phyloP scores from a whole-genome alignment of 2,113 vertebrate genomes.

The Tauraco erythrolophus region DNA sequence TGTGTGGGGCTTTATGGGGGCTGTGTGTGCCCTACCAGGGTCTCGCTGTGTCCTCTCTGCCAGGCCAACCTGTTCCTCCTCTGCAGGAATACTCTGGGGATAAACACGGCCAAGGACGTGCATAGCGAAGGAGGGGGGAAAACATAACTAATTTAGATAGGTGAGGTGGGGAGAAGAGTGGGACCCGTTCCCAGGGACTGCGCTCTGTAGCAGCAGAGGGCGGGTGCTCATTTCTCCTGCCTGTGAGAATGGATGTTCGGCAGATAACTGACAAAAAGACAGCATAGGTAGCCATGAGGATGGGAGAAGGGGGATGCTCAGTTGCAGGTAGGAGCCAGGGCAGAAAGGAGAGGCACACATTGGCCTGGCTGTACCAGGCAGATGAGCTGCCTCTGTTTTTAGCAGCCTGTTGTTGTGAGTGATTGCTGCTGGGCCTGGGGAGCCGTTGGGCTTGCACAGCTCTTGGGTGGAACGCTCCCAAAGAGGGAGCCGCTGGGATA shows the following conservation, averaged over 20 bases:
- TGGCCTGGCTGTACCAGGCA: background rate
- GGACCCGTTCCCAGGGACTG: background rate
- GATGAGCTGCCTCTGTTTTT: background rate
- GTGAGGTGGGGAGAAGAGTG: background rate
- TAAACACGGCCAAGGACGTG: background rate
- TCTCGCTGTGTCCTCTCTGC: background rate
- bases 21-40: background rate
- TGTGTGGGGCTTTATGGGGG: rapidly evolving
- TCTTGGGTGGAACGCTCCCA: background rate
- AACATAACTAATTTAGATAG: background rate
- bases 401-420: background rate
- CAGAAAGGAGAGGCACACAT: background rate
- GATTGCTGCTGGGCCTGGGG: background rate
- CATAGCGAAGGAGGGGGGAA: background rate
- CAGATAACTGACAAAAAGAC: background rate
- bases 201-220: background rate
- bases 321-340: background rate
- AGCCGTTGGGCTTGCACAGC: background rate
- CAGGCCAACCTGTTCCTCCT: background rate
- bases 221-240: background rate
- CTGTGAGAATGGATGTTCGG: background rate
- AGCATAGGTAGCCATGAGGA: background rate
- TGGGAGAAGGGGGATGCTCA: background rate
- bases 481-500: background rate
- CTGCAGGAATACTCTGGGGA: background rate